Evolutionary conservation across 2,888 invertebrate genomes (phyloP).

Genomic region (Caradrina kadenii): DNA sequence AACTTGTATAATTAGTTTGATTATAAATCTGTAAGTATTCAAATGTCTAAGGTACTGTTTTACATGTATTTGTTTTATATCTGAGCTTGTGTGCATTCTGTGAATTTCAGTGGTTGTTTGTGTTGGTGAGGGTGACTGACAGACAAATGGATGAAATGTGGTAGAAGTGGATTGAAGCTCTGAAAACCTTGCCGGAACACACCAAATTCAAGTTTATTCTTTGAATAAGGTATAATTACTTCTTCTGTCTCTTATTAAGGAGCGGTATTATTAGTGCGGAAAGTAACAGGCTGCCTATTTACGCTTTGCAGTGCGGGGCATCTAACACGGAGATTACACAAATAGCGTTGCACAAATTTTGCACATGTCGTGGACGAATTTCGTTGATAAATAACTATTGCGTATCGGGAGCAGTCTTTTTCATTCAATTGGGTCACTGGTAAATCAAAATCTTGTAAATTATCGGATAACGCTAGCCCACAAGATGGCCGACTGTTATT

Average conservation of each 20-base stretch:
- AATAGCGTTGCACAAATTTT: conserved; percentile 71
- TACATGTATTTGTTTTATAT: conserved; percentile 57
- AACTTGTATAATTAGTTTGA: conserved; percentile 61
- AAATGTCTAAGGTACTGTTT: conserved; percentile 27
- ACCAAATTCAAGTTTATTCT: conserved; percentile 64
- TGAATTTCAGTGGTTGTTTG: conserved; percentile 84
- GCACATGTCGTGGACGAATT: conserved; percentile 71
- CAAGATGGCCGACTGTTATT: conserved; percentile 91
- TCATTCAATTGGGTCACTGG: conserved; percentile 75
- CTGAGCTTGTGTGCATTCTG: conserved; percentile 77
- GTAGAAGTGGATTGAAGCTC: conserved; percentile 77
- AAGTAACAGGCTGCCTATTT: conserved; percentile 82
- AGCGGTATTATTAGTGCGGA: conserved; percentile 63
- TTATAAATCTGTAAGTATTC: conserved; percentile 62
- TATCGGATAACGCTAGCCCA: conserved; percentile 89
- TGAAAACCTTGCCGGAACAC: conserved; percentile 66
- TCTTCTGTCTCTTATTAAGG: conserved; percentile 41
- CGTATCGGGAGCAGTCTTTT: conserved; percentile 70
- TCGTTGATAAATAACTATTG: conserved; percentile 69
- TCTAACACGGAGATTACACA: conserved; percentile 74
- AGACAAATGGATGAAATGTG: conserved; percentile 84
- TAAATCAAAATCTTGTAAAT: conserved; percentile 79
- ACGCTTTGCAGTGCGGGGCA: conserved; percentile 84
- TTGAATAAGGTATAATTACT: conserved; percentile 73
- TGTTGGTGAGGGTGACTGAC: conserved; percentile 83